A percentile compares a stretch with the other conserved stretches of the same genome.
phyloP scores from a whole-genome alignment of 1,140 invertebrate genomes.

The Tenebrio molitor region DNA sequence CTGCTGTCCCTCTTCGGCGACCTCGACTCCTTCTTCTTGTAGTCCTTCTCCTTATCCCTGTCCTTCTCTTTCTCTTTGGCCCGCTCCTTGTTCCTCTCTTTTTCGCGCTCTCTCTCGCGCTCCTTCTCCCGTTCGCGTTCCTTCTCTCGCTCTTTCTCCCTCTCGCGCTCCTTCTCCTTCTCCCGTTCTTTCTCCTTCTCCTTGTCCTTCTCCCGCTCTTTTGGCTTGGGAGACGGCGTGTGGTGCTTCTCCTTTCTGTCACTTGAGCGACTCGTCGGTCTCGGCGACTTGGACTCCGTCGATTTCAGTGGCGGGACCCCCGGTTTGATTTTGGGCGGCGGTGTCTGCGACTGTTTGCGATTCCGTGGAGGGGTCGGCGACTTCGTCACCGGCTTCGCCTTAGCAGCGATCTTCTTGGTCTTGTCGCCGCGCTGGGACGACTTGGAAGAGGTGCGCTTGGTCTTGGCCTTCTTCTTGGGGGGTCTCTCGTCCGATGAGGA shows the following conservation, averaged over 20 bases:
- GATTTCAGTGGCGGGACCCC: slow-evolving; percentile 62
- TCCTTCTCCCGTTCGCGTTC: slow-evolving; percentile 61
- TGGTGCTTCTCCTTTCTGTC: slow-evolving; percentile 64
- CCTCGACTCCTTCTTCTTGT: slow-evolving; percentile 59
- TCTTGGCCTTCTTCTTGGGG: slow-evolving; percentile 67
- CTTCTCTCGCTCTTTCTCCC: slow-evolving; percentile 59
- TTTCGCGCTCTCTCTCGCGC: slow-evolving; percentile 60
- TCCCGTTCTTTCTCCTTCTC: slow-evolving; percentile 62
- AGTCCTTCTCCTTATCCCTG: slow-evolving; percentile 60
- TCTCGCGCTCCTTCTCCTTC: slow-evolving; percentile 61
- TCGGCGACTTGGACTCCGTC: slow-evolving; percentile 64
- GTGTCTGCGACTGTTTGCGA: slow-evolving; percentile 65
- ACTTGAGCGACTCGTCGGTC: slow-evolving; percentile 57
- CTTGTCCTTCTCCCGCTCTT: slow-evolving; percentile 49
- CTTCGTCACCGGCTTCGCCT: slow-evolving; percentile 62
- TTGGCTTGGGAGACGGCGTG: slow-evolving; percentile 64
- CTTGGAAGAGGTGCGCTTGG: slow-evolving; percentile 66
- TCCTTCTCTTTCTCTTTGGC: slow-evolving; percentile 62
- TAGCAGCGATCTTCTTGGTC: slow-evolving; percentile 55
- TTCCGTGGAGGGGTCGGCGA: slow-evolving; percentile 63
- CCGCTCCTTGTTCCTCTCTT: slow-evolving; percentile 63
- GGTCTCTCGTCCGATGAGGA: slow-evolving; percentile 72
- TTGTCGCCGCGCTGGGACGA: slow-evolving; percentile 57
- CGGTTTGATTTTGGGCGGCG: slow-evolving; percentile 65
- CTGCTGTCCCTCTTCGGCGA: slow-evolving; percentile 62